phyloP scores from a whole-genome alignment of 2,113 vertebrate genomes.

The Callipepla squamata region DNA sequence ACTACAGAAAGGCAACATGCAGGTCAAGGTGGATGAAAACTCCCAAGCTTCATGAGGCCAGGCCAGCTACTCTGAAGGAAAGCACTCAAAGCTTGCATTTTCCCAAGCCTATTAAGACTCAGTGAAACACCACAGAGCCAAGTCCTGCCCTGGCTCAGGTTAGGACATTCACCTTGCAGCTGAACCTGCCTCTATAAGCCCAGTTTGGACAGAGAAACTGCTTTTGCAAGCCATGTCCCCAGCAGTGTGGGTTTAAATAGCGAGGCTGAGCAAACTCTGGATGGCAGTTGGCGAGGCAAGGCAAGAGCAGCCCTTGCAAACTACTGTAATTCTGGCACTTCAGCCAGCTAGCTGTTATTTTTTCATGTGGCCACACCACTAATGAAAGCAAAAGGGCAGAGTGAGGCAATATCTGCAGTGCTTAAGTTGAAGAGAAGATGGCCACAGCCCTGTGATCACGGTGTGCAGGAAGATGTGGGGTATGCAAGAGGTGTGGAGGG shows the following conservation, averaged over 20 bases:
- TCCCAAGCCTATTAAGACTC: neutral
- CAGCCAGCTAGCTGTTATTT: neutral
- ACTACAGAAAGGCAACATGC: neutral
- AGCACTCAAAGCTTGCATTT: neutral
- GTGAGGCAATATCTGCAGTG: neutral
- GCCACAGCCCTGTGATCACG: neutral
- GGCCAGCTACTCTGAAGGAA: neutral
- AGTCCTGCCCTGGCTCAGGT: neutral
- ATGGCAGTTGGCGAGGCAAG: neutral
- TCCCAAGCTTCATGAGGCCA: neutral
- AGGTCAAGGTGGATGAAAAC: rapidly evolving
- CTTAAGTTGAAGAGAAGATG: neutral
- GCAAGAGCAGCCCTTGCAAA: neutral
- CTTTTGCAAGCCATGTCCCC: neutral
- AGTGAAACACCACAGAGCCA: neutral
- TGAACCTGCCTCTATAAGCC: neutral
- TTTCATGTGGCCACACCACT: neutral
- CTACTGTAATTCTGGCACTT: neutral
- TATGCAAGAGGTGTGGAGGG: neutral
- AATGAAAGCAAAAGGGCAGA: neutral
- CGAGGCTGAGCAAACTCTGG: neutral
- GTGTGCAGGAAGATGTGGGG: neutral
- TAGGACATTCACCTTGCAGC: neutral
- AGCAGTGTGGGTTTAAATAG: neutral
- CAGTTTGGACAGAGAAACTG: neutral